phyloP scores from a whole-genome alignment of 2,888 invertebrate genomes.

The Auanema sp. region DNA sequence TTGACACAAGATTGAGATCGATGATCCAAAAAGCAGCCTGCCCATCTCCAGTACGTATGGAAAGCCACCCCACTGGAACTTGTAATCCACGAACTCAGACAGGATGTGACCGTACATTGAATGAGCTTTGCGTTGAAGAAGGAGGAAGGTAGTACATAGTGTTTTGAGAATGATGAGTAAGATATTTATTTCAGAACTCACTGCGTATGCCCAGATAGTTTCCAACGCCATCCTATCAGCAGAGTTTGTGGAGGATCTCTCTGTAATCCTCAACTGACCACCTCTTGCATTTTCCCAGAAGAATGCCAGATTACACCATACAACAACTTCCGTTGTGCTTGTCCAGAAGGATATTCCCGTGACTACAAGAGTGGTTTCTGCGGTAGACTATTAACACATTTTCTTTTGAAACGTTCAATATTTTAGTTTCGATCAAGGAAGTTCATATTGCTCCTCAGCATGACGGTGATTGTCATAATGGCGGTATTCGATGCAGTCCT shows the following conservation, averaged over 20 bases:
- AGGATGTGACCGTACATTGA: constrained; percentile 61
- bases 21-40: constrained; percentile 64
- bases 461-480: constrained; percentile 50
- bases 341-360: constrained; percentile 55
- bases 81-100: constrained; percentile 60
- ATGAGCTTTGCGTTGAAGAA: constrained; percentile 55
- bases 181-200: constrained; percentile 16
- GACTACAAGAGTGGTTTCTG: constrained; percentile 59
- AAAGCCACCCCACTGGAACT: constrained; percentile 33
- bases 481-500: constrained; percentile 38
- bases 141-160: constrained; percentile 21
- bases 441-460: constrained; percentile 42
- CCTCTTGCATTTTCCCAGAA: constrained; percentile 57
- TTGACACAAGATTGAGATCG: constrained; percentile 62
- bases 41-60: constrained; percentile 39
- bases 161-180: constrained; percentile 5
- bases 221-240: constrained; percentile 61
- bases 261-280: constrained; percentile 62
- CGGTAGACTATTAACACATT: constrained; percentile 18
- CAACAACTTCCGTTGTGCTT: constrained; percentile 61
- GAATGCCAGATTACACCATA: constrained; percentile 57
- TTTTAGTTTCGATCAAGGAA: constrained; percentile 48
- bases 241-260: constrained; percentile 61
- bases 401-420: background rate
- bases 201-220: constrained; percentile 59